Base-by-base conservation (phyloP, 1,140 invertebrate species). In the Contarinia nasturtii region DNA sequence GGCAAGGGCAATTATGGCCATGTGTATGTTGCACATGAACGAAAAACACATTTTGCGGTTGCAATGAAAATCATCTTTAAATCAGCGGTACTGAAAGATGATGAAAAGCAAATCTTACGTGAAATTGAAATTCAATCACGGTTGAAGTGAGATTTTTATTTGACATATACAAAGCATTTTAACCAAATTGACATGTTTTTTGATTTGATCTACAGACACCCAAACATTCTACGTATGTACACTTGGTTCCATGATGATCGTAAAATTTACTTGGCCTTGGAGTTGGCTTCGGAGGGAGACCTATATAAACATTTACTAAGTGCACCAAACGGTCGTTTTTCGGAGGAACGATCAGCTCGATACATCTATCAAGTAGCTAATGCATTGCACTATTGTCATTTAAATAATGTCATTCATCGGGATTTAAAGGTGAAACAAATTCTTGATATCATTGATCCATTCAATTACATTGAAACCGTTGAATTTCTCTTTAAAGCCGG, bases 41-140 rank as follows among this genome's bases (percentile, higher is more conserved):
- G 80, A 57, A 71, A 73, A 49, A 82, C 83, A 36, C 75, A 86
- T 38, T 89, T 77, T 54, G 71, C 93, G 57, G 82, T 96, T 20
- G 94, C 94, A 3, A 68, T 98, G 43, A 97, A 97, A 70, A 84
- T 88, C 1, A 65, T 94, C 15, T 84, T 88, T 52, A 92, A 92
- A 66, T 73, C 72, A n/a, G n/a, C n/a, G n/a, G 86, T 93, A 66
- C 67, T 94, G 33, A 65, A 75, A 4, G 77, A 81, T 54, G 76
- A 75, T 46, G 83, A 89, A 56, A 73, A 81, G 48, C 86, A 92
- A 65, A 76, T 88, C 0, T 64, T 90, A 53, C 69, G 91, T 54
- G 93, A 97, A 73, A 92, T 96, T 58, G 92, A 96, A 71, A 97
- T 97, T 59, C 92, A 97, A 57, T 82, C 84, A 22, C 86, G 89